Evolutionary conservation across 2,797 vertebrate genomes (phyloP), one percentile per base, ranked within the genome.

Genomic region (Megaceryle alcyon): DNA sequence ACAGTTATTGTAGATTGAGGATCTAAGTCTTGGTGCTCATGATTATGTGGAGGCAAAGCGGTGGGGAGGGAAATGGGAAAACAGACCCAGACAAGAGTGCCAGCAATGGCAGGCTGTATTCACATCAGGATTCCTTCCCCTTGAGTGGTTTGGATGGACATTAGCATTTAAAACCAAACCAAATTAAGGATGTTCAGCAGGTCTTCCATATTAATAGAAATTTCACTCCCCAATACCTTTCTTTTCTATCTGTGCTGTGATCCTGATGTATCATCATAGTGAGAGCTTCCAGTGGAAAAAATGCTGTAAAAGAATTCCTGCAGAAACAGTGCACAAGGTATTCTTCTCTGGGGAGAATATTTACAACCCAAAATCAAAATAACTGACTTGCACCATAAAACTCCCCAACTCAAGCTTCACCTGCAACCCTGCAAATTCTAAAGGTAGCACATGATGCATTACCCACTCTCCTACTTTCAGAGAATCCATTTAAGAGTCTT

Each of bases 301-400:
- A 43, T 12, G 18, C 33, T 75, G 82, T 49, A 59, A 12, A 80
- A 90, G 68, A 79, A 82, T 86, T 73, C 77, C 60, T 68, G 51
- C 83, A 75, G 85, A 43, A n/a, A 29, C 53, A 33, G 16, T 28
- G 64, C 86, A 53, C 39, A 46, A 90, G 31, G 44, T 37, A 35
- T 90, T 86, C 64, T 92, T n/a, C 87, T 92, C 44, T 80, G 81
- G 48, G 73, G 33, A 77, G 66, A 72, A 77, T 84, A 95, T 97
- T 96, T 96, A 97, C 90, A 90, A 31, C 56, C 56, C 43, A 19
- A 82, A 95, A 94, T 86, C 94, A 88, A 91, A 95, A 92, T 72
- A 92, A 94, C 88, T 93, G 88, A 39, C 86, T 88, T 61, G 71
- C 44, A 31, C 71, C 60, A 59, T 94, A 94, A 95, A 96, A 94